Conservation (phyloP, 1,140 invertebrate genomes). For the Conopomorpha cramerella region DNA sequence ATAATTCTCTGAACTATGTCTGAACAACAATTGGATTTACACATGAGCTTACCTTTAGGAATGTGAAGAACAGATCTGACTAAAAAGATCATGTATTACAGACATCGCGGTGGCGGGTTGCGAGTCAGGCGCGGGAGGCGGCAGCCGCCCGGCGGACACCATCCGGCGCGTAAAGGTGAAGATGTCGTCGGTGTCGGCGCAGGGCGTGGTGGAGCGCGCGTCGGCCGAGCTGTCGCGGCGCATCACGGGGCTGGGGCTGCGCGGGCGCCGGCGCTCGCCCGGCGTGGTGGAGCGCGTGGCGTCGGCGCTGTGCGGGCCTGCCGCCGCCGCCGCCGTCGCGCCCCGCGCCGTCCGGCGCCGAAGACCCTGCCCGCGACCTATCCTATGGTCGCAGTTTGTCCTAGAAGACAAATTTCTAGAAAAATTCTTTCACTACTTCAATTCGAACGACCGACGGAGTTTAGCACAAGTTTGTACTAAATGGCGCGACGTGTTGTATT, state of each 20-base stretch:
- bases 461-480: slow-evolving; percentile 82
- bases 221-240: slow-evolving; percentile 85
- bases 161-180: slow-evolving; percentile 56
- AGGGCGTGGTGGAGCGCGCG: slow-evolving; percentile 84
- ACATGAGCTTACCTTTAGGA: too few species aligned
- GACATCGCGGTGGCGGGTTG: slow-evolving; percentile 36
- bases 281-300: slow-evolving; percentile 83
- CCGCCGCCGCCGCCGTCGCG: slow-evolving; percentile 21
- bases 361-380: slow-evolving; percentile 37
- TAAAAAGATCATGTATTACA: too few species aligned
- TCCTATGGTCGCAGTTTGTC: slow-evolving; percentile 77
- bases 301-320: slow-evolving; percentile 75
- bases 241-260: slow-evolving; percentile 81
- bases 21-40: too few species aligned
- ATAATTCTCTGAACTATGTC: too few species aligned
- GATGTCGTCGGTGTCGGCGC: slow-evolving; percentile 69
- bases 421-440: slow-evolving; percentile 86
- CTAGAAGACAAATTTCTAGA: slow-evolving; percentile 83
- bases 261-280: slow-evolving; percentile 67
- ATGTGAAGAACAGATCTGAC: too few species aligned
- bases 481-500: slow-evolving; percentile 87
- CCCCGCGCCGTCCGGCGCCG: slow-evolving; percentile 30
- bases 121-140: slow-evolving; percentile 23
- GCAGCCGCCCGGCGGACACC: slow-evolving; percentile 36
- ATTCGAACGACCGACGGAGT: slow-evolving; percentile 73